phyloP scores from a whole-genome alignment of 2,113 vertebrate genomes.

The Ophthalmolycus amberensis region DNA sequence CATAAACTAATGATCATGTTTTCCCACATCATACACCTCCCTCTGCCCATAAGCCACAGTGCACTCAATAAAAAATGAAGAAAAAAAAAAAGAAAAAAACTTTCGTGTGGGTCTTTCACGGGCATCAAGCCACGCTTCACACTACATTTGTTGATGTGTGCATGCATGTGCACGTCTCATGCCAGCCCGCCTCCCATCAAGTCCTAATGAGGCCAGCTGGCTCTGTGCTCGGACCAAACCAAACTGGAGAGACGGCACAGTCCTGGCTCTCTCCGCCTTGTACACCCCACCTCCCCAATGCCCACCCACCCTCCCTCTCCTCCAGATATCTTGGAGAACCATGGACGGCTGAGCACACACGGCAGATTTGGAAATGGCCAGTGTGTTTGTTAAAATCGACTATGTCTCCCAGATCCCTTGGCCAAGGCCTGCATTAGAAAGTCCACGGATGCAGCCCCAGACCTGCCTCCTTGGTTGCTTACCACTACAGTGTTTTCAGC shows the following conservation, averaged over 20 bases:
- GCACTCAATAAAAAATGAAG: constrained; percentile 48
- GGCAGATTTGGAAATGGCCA: constrained; percentile 79
- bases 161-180: constrained; percentile 83
- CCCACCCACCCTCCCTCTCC: constrained; percentile 70
- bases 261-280: constrained; percentile 77
- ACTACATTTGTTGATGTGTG: constrained; percentile 84
- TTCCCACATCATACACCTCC: constrained; percentile 59
- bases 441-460: constrained; percentile 66
- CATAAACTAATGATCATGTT: constrained; percentile 78
- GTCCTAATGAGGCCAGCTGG: constrained; percentile 84
- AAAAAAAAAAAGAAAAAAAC: constrained; percentile 55
- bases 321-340: constrained; percentile 80
- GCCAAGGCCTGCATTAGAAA: constrained; percentile 74
- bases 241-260: constrained; percentile 80
- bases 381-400: constrained; percentile 79
- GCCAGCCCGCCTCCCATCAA: constrained; percentile 83
- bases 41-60: constrained; percentile 59
- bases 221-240: constrained; percentile 81
- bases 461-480: constrained; percentile 73
- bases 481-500: constrained; percentile 68
- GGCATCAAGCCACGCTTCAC: constrained; percentile 82
- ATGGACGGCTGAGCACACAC: constrained; percentile 76
- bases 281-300: constrained; percentile 74
- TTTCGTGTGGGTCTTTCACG: constrained; percentile 77
- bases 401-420: constrained; percentile 72